Evolutionary conservation across 2,888 invertebrate species (phyloP).

Genomic region (Artemia sinica): DNA sequence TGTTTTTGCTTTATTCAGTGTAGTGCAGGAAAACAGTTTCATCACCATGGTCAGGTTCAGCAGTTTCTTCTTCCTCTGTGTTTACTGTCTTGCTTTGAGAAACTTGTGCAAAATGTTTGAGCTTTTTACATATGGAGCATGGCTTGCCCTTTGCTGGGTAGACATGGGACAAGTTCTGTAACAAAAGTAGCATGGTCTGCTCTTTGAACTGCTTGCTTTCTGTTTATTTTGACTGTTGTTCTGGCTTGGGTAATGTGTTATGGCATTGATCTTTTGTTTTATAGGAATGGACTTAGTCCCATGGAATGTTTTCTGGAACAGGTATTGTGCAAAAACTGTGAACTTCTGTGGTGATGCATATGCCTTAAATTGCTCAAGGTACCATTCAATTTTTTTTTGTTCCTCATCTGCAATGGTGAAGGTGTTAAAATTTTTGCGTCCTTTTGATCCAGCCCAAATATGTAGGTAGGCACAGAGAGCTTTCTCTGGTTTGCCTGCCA

Average conservation of each 20-base stretch:
- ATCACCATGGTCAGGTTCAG: too few species aligned
- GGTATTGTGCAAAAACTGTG: background rate
- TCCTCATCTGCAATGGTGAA: constrained; percentile 6
- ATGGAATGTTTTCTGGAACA: background rate
- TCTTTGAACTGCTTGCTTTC: background rate
- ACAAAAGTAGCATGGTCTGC: constrained; percentile 1
- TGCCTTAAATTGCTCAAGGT: background rate
- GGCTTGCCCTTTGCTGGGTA: too few species aligned
- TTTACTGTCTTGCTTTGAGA: too few species aligned
- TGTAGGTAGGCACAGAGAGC: constrained; percentile 1
- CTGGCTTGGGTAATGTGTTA: background rate
- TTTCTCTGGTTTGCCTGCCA: background rate
- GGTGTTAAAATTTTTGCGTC: constrained; percentile 6
- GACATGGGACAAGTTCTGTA: background rate
- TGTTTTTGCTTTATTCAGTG: too few species aligned
- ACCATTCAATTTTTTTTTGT: background rate
- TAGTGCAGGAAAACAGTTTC: too few species aligned
- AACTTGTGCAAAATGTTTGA: too few species aligned
- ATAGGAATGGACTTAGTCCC: background rate
- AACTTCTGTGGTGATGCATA: background rate
- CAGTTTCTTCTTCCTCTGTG: too few species aligned
- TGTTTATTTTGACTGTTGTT: background rate
- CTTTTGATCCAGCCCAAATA: background rate
- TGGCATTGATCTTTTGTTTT: background rate
- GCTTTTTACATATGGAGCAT: too few species aligned